Evolutionary conservation across 2,797 vertebrate species (phyloP), one percentile per base, ranked within the genome.

Genomic region (Enteromius viviparus): DNA sequence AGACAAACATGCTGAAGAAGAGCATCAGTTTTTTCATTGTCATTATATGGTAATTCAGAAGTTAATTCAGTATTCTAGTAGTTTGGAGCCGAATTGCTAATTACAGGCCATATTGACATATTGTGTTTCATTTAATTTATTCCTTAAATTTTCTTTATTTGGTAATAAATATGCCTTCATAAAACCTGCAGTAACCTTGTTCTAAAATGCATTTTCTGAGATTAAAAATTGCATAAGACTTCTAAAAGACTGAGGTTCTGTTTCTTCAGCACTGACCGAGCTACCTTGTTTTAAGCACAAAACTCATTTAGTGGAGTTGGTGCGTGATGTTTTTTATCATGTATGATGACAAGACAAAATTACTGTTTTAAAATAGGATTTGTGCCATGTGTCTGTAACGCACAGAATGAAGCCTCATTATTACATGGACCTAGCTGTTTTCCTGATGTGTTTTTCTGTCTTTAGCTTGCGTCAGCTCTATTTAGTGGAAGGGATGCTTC

Each of bases 391-490:
- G 78, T 68, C 23, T 76, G 26, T 58, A 58, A 82, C 58, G 81
- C 32, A 42, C 62, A 76, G 62, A 76, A 76, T 42, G 1, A 62
- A 70, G 74, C 69, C 66, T 78, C 75, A 62, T 83, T 83, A 78
- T 60, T 78, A 47, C 53, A 55, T 15, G 66, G 66, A 78, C 66
- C 65, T 77, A 14, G 75, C 82, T 78, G 82, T 78, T 70, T 49
- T 32, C 75, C 81, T 60, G 62, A 66, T 75, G 64, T 60, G 81
- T 76, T 82, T 82, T 82, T 55, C 75, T 47, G 53, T 51, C 82
- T 78, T 83, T 70, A 71, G 74, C 75, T 62, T 78, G 82, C 75
- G 37, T 83, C 82, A 83, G 82, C 82, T 83, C 11, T 70, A 83
- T 83, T 71, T 49, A 70, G 75, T 69, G 81, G 81, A 82, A 47